Conservation (phyloP, 2,797 vertebrate genomes). For the Pseudocheirus occidentalis region DNA sequence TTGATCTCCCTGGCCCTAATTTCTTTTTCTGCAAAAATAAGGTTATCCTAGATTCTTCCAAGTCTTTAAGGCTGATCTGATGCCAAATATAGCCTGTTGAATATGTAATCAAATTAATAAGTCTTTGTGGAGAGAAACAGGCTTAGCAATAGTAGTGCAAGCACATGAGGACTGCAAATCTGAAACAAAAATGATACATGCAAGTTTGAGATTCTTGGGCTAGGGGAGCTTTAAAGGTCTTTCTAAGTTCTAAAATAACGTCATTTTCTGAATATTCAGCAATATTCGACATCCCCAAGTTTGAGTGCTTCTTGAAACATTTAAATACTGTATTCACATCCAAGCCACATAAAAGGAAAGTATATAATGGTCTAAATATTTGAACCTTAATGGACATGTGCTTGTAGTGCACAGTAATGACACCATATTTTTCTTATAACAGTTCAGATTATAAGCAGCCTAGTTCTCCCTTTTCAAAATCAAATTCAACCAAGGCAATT, state of each 20-base stretch:
- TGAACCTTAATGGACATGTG: no score
- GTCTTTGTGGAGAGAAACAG: not conserved
- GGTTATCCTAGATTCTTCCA: not conserved
- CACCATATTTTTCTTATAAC: no score
- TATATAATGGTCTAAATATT: not conserved
- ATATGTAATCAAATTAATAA: not conserved
- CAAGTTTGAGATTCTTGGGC: not conserved
- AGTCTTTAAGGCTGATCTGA: not conserved
- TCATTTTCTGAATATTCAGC: not conserved
- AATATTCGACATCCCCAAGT: not conserved
- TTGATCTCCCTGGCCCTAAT: not conserved
- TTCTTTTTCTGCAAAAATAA: not conserved
- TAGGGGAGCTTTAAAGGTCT: not conserved
- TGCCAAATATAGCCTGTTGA: not conserved
- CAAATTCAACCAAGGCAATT: not conserved
- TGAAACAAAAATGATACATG: not conserved
- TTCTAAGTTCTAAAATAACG: not conserved
- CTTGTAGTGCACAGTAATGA: no score
- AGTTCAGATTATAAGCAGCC: not conserved
- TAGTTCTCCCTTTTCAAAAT: not conserved
- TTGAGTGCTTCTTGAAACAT: conserved; percentile 6
- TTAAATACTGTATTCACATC: not conserved
- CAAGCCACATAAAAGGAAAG: not conserved
- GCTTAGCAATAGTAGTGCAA: not conserved
- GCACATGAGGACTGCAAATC: not conserved